These are phyloP conservation scores for Sialis fuliginosa DNA, from an alignment of 2,888 invertebrate species.

Conservation along the genomic window DNA sequence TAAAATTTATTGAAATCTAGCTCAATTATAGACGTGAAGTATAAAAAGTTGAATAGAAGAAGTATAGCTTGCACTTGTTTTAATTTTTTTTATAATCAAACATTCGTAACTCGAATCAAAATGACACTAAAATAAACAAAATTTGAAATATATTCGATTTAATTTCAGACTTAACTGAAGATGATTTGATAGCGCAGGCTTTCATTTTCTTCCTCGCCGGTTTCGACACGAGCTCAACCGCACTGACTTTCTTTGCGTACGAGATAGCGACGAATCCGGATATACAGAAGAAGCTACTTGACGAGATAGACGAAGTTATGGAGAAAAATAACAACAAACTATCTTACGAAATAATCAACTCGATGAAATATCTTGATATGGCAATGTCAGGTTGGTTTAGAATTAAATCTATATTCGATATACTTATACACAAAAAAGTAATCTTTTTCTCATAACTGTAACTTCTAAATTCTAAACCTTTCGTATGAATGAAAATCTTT, in stretches of 20 bases:
- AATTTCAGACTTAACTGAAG: not conserved
- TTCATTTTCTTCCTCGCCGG: not conserved
- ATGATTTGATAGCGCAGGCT: not conserved
- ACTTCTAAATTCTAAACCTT: too few relatives aligned
- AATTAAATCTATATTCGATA: not conserved
- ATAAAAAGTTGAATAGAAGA: too few relatives aligned
- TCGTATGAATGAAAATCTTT: too few relatives aligned
- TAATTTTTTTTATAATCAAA: too few relatives aligned
- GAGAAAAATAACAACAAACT: not conserved
- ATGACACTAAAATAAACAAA: too few relatives aligned
- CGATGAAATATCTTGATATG: constrained; percentile 1
- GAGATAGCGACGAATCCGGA: not conserved
- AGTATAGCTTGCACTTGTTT: too few relatives aligned
- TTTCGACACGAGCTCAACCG: not conserved
- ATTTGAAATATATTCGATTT: too few relatives aligned
- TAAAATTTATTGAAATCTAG: too few relatives aligned
- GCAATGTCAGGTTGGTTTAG: not conserved
- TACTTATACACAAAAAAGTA: not conserved
- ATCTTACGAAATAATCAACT: not conserved
- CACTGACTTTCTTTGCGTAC: not conserved
- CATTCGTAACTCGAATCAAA: too few relatives aligned
- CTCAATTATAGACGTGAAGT: too few relatives aligned
- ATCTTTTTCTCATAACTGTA: too few relatives aligned
- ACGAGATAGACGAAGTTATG: not conserved
- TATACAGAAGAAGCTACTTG: not conserved